Conservation (phyloP, 2,888 invertebrate species). For the Ferdinandea cuprea region DNA sequence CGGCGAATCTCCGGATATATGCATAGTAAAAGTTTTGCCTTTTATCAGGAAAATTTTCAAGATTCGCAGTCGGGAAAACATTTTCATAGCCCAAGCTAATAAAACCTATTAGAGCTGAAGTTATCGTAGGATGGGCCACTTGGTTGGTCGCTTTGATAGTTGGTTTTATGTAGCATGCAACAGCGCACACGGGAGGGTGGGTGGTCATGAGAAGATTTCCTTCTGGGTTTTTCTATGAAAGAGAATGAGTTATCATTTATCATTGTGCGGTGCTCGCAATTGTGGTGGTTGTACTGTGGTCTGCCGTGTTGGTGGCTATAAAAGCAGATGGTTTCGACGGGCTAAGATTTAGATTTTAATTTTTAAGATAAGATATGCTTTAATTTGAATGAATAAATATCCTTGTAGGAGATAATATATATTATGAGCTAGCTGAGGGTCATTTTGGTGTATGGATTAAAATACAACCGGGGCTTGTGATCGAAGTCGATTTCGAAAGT, state of each 20-base stretch:
- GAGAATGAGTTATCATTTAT: conserved; percentile 47
- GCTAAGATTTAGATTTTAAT: background rate
- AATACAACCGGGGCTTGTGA: too few relatives aligned
- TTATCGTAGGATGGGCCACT: conserved; percentile 40
- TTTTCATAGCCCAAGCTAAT: conserved; percentile 64
- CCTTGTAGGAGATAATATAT: too few relatives aligned
- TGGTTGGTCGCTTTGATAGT: conserved; percentile 16
- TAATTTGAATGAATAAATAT: background rate
- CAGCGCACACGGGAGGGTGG: conserved; percentile 16
- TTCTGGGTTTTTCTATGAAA: conserved; percentile 30
- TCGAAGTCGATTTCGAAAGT: too few relatives aligned
- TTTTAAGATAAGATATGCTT: background rate
- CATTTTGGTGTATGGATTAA: too few relatives aligned
- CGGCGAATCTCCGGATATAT: background rate
- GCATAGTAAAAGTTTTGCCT: conserved; percentile 53
- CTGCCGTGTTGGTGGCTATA: background rate
- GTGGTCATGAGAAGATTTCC: background rate
- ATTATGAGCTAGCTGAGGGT: too few relatives aligned
- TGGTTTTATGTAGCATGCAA: conserved; percentile 50
- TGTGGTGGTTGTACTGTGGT: too few relatives aligned
- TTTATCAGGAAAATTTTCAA: conserved; percentile 67
- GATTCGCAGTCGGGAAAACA: conserved; percentile 70
- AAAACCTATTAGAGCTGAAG: conserved; percentile 69
- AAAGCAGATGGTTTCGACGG: background rate
- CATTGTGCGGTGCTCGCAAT: background rate